Base-by-base conservation (phyloP, 2,888 invertebrate genomes). In the Smittia sp. region DNA sequence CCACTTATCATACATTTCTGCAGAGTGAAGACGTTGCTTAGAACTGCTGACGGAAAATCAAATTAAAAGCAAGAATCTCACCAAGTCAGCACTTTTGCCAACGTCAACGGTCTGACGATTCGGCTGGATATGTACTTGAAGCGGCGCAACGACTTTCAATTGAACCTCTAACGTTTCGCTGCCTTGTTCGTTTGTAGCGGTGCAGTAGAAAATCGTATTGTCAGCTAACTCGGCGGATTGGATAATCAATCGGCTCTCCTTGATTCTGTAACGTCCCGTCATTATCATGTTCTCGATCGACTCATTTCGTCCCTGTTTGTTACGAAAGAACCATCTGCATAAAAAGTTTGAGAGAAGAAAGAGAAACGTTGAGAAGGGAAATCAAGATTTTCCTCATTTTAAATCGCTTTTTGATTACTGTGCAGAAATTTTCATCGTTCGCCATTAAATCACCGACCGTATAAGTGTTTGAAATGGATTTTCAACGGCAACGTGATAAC, bases 1-100 rank as follows among this genome's bases (percentile, higher is more conserved):
- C 96, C 96, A 66, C 89, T 88, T 68, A 91, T 87, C 78, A 90
- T 90, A 81, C 96, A 97, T 80, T 92, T 81, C 85, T 85, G 78
- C 69, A 76, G 77, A 41, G 75, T 74, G 76, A 70, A 32, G 18
- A 73, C 11, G 52, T 65, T 1, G 4, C 18, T 70, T 27, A 72
- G 3, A 3, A 72, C 90, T 85, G 78, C 72, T 77, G 77, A 65
- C 75, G 74, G 75, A 32, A 27, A 32, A 68, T 74, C 15, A 46
- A 72, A 70, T 72, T 54, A 72, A 46, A 46, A 46, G 11, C 39
- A 13, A 39, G 39, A 15, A 52, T 20, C 58, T 18, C 80, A 85
- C 92, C 82, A 96, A 90, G 78, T 86, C 88, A 39, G 93, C 90
- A 76, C 91, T 88, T 78, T 90, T 89, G 41, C 93, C 93, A 73